Base-by-base conservation (phyloP, 2,113 vertebrate species). In the Festucalex cinctus region DNA sequence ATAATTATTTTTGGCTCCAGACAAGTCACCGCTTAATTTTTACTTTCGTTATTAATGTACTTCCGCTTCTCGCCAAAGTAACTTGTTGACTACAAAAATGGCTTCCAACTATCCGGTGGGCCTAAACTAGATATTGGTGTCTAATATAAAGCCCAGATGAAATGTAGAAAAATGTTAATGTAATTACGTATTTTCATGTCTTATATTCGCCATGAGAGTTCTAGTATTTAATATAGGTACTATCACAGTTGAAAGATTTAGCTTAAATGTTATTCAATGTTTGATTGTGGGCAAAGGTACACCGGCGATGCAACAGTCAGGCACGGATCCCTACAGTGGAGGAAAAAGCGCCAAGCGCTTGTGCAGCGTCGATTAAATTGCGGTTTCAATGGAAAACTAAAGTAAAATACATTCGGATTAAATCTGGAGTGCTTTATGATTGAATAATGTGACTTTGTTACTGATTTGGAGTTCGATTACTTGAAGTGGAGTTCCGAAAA, bases 281-380 rank as follows among this genome's bases (percentile, higher is more conserved):
- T 51, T 51, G 32, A 13, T 12, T 36, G 1, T 5, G 1, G 54
- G 20, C 19, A 26, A 7, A 1, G 16, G 51, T 63, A 19, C 1
- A 16, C 71, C 7, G 83, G 86, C 85, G 19, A 5, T 43, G 58
- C 1, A 66, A 66, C 22, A 20, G 70, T 1, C 76, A 20, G 70
- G 1, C 76, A 32, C 10, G 7, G n/a, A 58, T 75, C 83, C 71
- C 74, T 86, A 64, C 46, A 49, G 66, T 70, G 65, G 83, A 87
- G n/a, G 24, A 93, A 93, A 93, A 93, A 93, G 84, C 92, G 92
- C 91, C 90, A 92, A 93, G 77, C 91, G 88, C 70, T 85, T 71
- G 72, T 46, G 65, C 71, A 35, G 57, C 59, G 66, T 69, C 41
- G 36, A 78, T 66, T 41, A 63, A 12, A 56, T 14, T 58, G 20